Evolutionary conservation across 2,888 invertebrate genomes (phyloP), one percentile per base, ranked within the genome.

Genomic region (Sinhomidia bicolor): DNA sequence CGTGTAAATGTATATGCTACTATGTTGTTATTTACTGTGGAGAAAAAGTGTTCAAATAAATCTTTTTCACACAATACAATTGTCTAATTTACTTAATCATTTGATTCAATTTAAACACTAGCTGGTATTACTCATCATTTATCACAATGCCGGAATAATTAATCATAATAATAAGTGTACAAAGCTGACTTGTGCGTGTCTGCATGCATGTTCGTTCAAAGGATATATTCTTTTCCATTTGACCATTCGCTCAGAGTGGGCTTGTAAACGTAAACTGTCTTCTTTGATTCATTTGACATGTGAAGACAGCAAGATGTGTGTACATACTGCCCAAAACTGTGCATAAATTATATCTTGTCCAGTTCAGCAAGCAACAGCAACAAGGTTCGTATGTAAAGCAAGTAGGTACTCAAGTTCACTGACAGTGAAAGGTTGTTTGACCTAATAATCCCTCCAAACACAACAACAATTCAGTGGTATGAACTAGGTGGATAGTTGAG

Each of bases 401-500:
- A n/a, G n/a, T n/a, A n/a, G n/a, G n/a, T n/a, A n/a, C n/a, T n/a
- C n/a, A n/a, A n/a, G n/a, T 74, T 74, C 47, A 74, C 44, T 76
- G 76, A 54, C 76, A 76, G 51, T 29, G 76, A 76, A 76, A 54
- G 76, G 51, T 32, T 76, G 26, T 54, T 29, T 51, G 76, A 29
- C 51, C 76, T 51, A 76, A 51, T 54, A 51, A 26, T 51, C 76
- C 51, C 76, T 76, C 47, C n/a, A n/a, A n/a, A n/a, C n/a, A n/a
- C n/a, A n/a, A n/a, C n/a, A 76, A 14, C 76, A n/a, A 20, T 12
- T 74, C 41, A 47, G 41, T 29, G n/a, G n/a, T n/a, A n/a, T n/a
- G n/a, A n/a, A n/a, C n/a, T n/a, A n/a, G n/a, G n/a, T n/a, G n/a
- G n/a, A n/a, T n/a, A n/a, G n/a, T n/a, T n/a, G 17, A 51, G 14